These are phyloP conservation scores for Acrobasis suavella DNA, from an alignment of 2,888 invertebrate species.

Conservation along the genomic window DNA sequence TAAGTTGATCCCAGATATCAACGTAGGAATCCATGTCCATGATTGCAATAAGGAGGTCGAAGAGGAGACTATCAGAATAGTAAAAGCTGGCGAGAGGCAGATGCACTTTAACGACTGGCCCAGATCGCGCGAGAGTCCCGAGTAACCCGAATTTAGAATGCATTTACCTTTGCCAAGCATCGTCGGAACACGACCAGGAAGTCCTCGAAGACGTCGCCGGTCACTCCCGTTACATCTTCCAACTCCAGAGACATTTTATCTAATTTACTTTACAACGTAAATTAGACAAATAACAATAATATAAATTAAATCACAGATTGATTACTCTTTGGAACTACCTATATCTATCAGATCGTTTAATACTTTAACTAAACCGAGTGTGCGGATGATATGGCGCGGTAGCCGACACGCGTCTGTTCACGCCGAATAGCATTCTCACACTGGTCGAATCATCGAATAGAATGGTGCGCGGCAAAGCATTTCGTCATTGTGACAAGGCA, in stretches of 20 bases:
- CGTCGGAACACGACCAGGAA: conserved; percentile 87
- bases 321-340: conserved; percentile 63
- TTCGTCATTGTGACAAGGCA: conserved; percentile 49
- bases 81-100: conserved; percentile 36
- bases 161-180: conserved; percentile 86
- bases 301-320: conserved; percentile 65
- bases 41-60: conserved; percentile 24
- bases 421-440: conserved; percentile 57
- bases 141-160: conserved; percentile 68
- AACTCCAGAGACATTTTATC: conserved; percentile 85
- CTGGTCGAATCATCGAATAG: conserved; percentile 39
- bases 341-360: conserved; percentile 62
- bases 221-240: conserved; percentile 82
- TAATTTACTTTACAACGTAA: conserved; percentile 45
- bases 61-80: not conserved
- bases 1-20: conserved; percentile 58
- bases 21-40: conserved; percentile 61
- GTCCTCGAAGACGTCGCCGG: conserved; percentile 89
- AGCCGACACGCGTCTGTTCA: conserved; percentile 45
- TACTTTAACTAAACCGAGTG: conserved; percentile 58
- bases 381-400: conserved; percentile 43
- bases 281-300: conserved; percentile 49
- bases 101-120: conserved; percentile 46
- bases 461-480: conserved; percentile 37
- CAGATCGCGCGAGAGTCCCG: conserved; percentile 39